These are phyloP conservation scores for Panurus biarmicus DNA, from an alignment of 2,113 vertebrate species.

Conservation along the genomic window DNA sequence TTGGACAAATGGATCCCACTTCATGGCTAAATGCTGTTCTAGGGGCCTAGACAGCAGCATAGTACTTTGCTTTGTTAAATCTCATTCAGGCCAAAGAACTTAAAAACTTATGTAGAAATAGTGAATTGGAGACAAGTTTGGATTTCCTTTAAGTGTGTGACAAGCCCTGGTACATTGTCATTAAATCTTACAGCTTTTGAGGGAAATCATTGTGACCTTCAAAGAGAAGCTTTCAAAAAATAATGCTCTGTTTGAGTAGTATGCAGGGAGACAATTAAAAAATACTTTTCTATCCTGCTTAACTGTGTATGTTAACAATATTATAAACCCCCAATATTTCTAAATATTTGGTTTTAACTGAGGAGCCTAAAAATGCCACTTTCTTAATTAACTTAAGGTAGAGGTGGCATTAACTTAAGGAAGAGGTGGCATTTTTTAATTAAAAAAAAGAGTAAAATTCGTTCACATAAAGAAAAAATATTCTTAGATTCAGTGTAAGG, in stretches of 20 bases:
- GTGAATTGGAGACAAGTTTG: neutral
- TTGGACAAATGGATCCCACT: neutral
- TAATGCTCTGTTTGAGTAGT: neutral
- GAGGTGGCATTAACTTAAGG: neutral
- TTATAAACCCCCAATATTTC: neutral
- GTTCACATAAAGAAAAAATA: neutral
- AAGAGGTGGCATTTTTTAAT: neutral
- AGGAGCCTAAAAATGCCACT: neutral
- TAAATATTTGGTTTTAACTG: neutral
- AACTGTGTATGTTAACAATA: neutral
- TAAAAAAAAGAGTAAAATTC: neutral
- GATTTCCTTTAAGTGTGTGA: neutral
- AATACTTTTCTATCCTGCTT: neutral
- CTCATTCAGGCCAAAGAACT: neutral
- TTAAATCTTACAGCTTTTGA: neutral
- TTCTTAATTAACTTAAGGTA: neutral
- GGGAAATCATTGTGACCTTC: neutral
- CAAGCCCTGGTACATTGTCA: neutral
- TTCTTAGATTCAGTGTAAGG: neutral
- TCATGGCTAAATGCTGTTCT: neutral
- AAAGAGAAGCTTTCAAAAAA: neutral
- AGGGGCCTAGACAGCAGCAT: neutral
- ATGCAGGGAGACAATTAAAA: neutral
- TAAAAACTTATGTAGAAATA: fast-evolving
- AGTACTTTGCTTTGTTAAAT: neutral